Conservation (phyloP, 2,113 vertebrate genomes). For the Suncus etruscus region DNA sequence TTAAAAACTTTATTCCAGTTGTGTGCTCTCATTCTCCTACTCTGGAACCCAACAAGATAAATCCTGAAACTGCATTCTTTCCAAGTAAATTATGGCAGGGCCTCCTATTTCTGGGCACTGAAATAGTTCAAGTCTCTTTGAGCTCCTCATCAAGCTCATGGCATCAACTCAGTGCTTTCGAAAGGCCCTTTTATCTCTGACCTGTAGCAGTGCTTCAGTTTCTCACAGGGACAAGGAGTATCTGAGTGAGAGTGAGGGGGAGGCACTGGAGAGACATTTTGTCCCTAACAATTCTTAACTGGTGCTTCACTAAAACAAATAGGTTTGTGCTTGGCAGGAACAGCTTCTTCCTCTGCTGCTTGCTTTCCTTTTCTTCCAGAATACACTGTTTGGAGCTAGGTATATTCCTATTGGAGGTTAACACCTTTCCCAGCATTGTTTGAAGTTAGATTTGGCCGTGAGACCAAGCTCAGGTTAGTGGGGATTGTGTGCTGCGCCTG, state of each 20-base stretch:
- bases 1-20: too few species aligned
- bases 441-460: background rate
- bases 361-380: background rate
- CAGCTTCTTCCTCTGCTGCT: background rate
- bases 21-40: too few species aligned
- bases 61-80: background rate
- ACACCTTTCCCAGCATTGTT: slow-evolving; percentile 2
- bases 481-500: background rate
- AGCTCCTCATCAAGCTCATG: slow-evolving; percentile 29
- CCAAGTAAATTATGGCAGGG: background rate
- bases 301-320: background rate
- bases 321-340: background rate
- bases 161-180: background rate
- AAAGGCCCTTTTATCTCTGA: slow-evolving; percentile 18
- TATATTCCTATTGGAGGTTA: background rate
- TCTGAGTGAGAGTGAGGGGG: background rate
- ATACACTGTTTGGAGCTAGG: background rate
- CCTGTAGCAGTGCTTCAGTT: background rate
- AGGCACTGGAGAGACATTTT: background rate
- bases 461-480: background rate
- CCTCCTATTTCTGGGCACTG: slow-evolving; percentile 36
- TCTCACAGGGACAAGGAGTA: background rate
- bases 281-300: background rate
- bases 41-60: too few species aligned
- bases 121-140: slow-evolving; percentile 20